phyloP scores from a whole-genome alignment of 2,797 vertebrate genomes.

The Vireo griseus region DNA sequence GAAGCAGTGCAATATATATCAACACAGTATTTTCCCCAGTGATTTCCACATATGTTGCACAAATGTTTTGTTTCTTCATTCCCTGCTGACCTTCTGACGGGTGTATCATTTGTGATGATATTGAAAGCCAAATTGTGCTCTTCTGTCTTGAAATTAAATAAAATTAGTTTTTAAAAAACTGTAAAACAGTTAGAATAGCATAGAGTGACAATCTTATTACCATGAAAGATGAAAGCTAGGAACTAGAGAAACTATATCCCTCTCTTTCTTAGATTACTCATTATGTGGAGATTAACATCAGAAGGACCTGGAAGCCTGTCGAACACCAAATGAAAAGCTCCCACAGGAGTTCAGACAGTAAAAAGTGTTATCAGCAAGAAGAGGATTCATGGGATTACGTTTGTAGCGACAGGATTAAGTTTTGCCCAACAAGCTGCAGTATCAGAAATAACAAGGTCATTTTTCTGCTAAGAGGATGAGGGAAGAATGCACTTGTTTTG shows the following conservation, averaged over 20 bases:
- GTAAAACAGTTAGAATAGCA: neutral
- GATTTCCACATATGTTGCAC: neutral
- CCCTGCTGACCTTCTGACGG: neutral
- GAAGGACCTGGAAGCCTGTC: neutral
- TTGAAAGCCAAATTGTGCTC: neutral
- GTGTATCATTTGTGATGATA: neutral
- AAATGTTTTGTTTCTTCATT: neutral
- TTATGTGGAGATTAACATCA: slow-evolving; percentile 18
- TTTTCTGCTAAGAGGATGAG: slow-evolving; percentile 38
- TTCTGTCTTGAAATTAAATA: neutral
- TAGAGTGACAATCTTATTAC: neutral
- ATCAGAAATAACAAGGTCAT: slow-evolving; percentile 38
- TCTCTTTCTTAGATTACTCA: neutral
- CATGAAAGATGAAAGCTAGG: neutral
- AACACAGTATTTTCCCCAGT: neutral
- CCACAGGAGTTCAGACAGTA: neutral
- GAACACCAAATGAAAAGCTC: slow-evolving; percentile 15
- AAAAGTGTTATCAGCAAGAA: slow-evolving; percentile 4
- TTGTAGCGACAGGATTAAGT: slow-evolving; percentile 2
- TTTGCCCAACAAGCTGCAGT: slow-evolving; percentile 20
- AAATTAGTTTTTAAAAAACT: neutral
- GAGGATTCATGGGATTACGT: slow-evolving; percentile 35
- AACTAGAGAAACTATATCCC: neutral
- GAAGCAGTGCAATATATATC: neutral
- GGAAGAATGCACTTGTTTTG: neutral